phyloP scores from a whole-genome alignment of 2,797 vertebrate genomes.

The Chromobotia macracanthus region DNA sequence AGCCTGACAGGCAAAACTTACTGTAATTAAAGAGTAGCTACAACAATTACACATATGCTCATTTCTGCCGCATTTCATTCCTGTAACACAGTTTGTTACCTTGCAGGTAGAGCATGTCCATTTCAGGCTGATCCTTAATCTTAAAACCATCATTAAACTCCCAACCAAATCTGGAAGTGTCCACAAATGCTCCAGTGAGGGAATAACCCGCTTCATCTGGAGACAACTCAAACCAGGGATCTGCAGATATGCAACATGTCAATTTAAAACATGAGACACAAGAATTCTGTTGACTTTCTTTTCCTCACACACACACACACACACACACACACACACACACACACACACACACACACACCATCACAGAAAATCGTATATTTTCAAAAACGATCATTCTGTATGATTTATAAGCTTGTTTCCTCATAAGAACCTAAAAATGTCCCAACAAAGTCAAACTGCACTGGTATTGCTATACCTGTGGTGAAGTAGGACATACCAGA shows the following conservation, averaged over 20 bases:
- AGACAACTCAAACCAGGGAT: constrained; percentile 6
- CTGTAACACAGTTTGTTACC: neutral
- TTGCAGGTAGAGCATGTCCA: constrained; percentile 17
- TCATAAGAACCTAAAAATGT: too few species aligned
- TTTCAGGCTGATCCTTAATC: neutral
- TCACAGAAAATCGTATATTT: too few species aligned
- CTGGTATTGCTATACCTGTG: too few species aligned
- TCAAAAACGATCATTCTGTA: too few species aligned
- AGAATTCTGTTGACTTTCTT: neutral
- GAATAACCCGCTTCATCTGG: constrained; percentile 16
- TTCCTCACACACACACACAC: neutral
- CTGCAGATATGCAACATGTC: neutral
- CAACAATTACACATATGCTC: neutral
- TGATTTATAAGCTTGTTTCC: too few species aligned
- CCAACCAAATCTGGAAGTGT: neutral
- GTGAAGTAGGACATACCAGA: too few species aligned
- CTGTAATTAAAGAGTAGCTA: too few species aligned
- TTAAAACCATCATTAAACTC: neutral
- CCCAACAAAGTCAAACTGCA: too few species aligned
- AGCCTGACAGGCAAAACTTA: too few species aligned
- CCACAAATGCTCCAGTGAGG: constrained; percentile 20
- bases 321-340: neutral
- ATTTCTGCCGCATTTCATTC: neutral
- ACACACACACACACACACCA: too few species aligned
- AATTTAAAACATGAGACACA: neutral